Base-by-base conservation (phyloP, 2,113 vertebrate species). In the Tapirus terrestris region DNA sequence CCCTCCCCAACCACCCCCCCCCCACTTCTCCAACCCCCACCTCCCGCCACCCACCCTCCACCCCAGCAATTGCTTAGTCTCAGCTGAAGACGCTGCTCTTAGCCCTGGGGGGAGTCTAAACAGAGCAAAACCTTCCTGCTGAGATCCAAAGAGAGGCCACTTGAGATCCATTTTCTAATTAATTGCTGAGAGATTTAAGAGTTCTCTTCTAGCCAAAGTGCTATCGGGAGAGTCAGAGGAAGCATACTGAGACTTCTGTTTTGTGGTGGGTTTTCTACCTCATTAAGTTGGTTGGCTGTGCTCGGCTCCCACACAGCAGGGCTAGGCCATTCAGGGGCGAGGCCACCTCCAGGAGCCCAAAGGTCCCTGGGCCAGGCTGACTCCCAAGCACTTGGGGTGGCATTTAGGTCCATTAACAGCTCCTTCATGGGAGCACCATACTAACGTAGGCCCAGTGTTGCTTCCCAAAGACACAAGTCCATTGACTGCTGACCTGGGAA, bases 1-100 rank as follows among this genome's bases (percentile, higher is more conserved):
- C 8, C 58, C 60, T 10, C 36, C 25, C 8, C n/a, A 4, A 1
- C 13, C 31, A 16, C 27, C 61, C 68, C 8, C 8, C 23, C 5
- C 8, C 31, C 17, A 3, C 43, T 20, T 39, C 36, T 39, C 68
- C 36, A 10, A 3, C 10, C 1, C 1, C 72, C 70, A 12, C 23
- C 53, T 2, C 12, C 6, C 2, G 9, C 8, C n/a, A 29, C 33
- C 21, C 10, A 1, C 31, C 23, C 43, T 2, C 5, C 7, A 20
- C 20, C 56, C 75, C 18, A 18, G 48, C 39, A 31, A 27, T 25
- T n/a, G 33, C 61, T 51, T 14, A 13, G 60, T 36, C 43, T 84
- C 63, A 3, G 5, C 68, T 4, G 36, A 48, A 70, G 70, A 81
- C 63, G 20, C 63, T 85, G 51, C 56, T 79, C 36, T 39, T 43